Base-by-base conservation (phyloP, 2,113 vertebrate species). In the Larimichthys crocea region DNA sequence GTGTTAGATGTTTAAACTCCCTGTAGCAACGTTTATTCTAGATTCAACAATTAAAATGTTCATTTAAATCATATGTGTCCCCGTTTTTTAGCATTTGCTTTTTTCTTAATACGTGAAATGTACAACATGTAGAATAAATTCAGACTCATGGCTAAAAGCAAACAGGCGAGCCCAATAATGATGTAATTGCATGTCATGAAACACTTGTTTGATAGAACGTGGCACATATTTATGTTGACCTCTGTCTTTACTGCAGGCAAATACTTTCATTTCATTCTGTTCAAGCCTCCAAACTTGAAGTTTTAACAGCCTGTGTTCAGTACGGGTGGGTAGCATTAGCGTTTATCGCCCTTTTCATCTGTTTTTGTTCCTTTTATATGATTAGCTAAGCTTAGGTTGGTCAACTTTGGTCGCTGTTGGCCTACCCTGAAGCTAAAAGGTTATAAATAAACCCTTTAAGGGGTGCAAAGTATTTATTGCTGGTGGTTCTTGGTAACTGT, bases 201-300 rank as follows among this genome's bases (percentile, higher is more conserved):
- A 74, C 66, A 61, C 44, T 2, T 19, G 46, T 24, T 24, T 86
- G 75, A 88, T 81, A n/a, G 11, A 15, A 75, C 10, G 63, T 86
- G 85, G 53, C 78, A 69, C 53, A 35, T 64, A 40, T 79, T 65
- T 66, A 61, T 19, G 7, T 6, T 57, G 83, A 84, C 82, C 67
- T 20, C 48, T 73, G 56, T 55, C 48, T 79, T 66, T 46, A 29
- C 72, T 76, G 67, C n/a, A 57, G 74, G 75, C 49, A 67, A 50
- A 44, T 11, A 19, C 40, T 53, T 40, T 40, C 1, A 40, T 40
- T 40, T 40, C 0, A 40, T 40, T 40, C 9, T 0, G 9, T 40
- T 40, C 35, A 8, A 40, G 35, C 35, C 7, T 40, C 35, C 35
- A 40, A 2, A 40, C 35, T 40, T 40, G 7, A 40, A 1, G 35